Conservation (phyloP, 2,797 vertebrate genomes). For the Vultur gryphus region DNA sequence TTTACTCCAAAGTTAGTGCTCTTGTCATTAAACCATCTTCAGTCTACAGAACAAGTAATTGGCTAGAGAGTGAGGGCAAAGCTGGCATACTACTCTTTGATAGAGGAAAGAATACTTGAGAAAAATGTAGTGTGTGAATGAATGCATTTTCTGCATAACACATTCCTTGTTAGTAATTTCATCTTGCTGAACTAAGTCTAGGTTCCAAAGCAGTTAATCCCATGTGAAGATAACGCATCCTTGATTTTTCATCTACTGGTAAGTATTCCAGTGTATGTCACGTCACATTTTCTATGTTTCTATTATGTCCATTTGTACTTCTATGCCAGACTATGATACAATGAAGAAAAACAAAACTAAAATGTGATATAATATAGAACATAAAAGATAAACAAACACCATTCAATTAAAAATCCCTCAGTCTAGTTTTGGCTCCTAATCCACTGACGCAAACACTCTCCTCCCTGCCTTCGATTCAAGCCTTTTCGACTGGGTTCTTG, state of each 20-base stretch:
- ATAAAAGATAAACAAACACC: not conserved
- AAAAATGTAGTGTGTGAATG: not conserved
- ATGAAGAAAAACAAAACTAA: not conserved
- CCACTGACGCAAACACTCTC: not conserved
- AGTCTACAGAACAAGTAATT: not conserved
- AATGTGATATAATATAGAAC: not conserved
- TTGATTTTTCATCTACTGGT: not conserved
- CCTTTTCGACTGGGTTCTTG: not conserved
- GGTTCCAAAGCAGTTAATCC: not conserved
- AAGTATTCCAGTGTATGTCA: not conserved
- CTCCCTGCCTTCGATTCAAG: not conserved
- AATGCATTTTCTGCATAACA: not conserved
- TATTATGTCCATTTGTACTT: not conserved
- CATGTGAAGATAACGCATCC: not conserved
- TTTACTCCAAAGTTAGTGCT: not conserved
- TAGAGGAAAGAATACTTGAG: not conserved
- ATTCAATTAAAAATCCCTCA: not conserved
- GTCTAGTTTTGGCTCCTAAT: not conserved
- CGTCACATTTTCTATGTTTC: not conserved
- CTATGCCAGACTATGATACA: not conserved
- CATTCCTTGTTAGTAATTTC: not conserved
- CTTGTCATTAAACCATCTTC: not conserved
- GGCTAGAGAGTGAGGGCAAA: not conserved
- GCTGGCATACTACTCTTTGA: not conserved
- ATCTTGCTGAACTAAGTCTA: not conserved